Evolutionary conservation across 2,888 invertebrate species (phyloP).

Genomic region (Parnassius glacialis): DNA sequence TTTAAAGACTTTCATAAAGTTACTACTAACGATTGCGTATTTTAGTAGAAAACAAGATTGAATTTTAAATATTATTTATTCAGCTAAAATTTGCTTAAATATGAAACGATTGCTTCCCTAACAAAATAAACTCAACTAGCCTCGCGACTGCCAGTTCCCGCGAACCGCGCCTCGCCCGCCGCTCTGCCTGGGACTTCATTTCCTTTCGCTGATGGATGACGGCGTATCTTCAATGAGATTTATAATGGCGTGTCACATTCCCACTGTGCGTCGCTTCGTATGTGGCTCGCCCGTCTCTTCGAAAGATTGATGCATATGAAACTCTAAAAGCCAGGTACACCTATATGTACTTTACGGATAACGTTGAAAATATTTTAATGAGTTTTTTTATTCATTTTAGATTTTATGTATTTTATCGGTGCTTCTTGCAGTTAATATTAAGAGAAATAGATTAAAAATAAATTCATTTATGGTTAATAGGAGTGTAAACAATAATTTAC

Average conservation of each 20-base stretch:
- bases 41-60: not conserved
- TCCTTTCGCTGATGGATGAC: constrained; percentile 76
- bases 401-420: too few species aligned
- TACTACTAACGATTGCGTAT: not conserved
- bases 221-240: constrained; percentile 76
- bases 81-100: constrained; percentile 20
- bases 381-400: too few species aligned
- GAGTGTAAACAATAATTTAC: too few species aligned
- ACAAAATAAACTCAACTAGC: constrained; percentile 19
- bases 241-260: constrained; percentile 76
- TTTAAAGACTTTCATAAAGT: too few species aligned
- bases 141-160: constrained; percentile 18
- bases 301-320: constrained; percentile 42
- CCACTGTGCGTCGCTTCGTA: constrained; percentile 39
- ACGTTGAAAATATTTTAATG: too few species aligned
- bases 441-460: too few species aligned
- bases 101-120: constrained; percentile 20
- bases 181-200: constrained; percentile 61
- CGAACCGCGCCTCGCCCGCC: constrained; percentile 28
- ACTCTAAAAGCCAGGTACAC: constrained; percentile 22
- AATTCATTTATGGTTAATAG: too few species aligned
- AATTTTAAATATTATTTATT: constrained; percentile 14
- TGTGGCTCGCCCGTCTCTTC: constrained; percentile 23
- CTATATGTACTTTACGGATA: too few species aligned
- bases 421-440: too few species aligned